These are phyloP conservation scores for Poeciliopsis paucimaculata DNA, from an alignment of 2,797 vertebrate species.

Conservation along the genomic window DNA sequence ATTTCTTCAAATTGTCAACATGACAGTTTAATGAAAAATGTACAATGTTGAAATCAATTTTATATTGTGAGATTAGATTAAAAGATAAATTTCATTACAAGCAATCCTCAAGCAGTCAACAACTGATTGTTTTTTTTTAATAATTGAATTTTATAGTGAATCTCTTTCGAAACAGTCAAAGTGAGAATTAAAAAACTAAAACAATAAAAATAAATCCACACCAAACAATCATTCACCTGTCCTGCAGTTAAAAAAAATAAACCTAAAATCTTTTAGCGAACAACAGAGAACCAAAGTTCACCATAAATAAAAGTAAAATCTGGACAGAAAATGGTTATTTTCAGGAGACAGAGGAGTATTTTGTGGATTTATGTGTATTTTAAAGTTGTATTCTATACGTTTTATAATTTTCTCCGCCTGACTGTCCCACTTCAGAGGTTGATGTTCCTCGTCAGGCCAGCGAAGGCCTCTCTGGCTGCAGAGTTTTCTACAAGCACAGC, in stretches of 20 bases:
- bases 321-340: background rate
- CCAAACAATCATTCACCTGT: background rate
- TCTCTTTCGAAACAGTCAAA: background rate
- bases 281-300: background rate
- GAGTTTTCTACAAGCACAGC: slow-evolving; percentile 4
- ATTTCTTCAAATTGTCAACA: background rate
- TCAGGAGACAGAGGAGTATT: background rate
- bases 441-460: background rate
- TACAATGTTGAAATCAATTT: background rate
- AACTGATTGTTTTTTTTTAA: background rate
- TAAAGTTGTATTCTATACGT: background rate
- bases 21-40: background rate
- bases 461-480: background rate
- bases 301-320: background rate
- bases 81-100: background rate
- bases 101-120: background rate
- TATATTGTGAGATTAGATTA: background rate
- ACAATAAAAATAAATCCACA: background rate
- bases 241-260: background rate
- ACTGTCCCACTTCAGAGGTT: background rate
- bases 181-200: background rate
- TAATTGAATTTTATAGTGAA: background rate
- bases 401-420: background rate
- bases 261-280: too few species aligned
- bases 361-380: background rate